phyloP scores from a whole-genome alignment of 1,140 invertebrate genomes.

The Formica selysi region DNA sequence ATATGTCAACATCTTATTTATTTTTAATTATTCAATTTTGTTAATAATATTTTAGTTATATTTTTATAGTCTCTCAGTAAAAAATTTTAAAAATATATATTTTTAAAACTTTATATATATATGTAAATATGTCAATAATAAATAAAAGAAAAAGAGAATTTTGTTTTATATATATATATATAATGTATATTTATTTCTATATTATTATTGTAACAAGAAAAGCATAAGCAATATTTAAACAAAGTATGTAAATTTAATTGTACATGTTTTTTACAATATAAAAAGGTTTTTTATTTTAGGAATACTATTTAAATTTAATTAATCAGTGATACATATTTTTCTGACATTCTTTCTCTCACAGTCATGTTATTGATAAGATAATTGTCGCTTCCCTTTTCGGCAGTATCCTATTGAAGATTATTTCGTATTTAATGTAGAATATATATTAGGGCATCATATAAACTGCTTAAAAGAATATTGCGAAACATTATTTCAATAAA shows the following conservation, averaged over 20 bases:
- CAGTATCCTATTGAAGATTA: conserved; percentile 39
- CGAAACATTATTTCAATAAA: conserved; percentile 21
- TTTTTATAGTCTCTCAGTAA: too few relatives aligned
- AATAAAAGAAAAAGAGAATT: not conserved
- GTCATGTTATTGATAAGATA: conserved; percentile 66
- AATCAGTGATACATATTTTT: conserved; percentile 8
- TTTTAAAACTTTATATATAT: not conserved
- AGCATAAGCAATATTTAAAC: not conserved
- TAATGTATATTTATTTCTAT: not conserved
- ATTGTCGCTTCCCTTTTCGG: conserved; percentile 55
- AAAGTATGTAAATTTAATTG: not conserved
- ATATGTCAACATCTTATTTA: not conserved
- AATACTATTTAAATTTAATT: not conserved
- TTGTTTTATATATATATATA: not conserved
- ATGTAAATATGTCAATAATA: not conserved
- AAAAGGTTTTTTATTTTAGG: not conserved
- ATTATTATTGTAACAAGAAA: not conserved
- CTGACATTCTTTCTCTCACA: not conserved
- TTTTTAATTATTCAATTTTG: too few relatives aligned
- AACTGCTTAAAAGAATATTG: not conserved
- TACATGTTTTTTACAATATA: not conserved
- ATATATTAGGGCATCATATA: not conserved
- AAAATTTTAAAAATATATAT: not conserved
- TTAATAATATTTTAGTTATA: too few relatives aligned
- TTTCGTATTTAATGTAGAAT: not conserved